Base-by-base conservation (phyloP, 1,140 invertebrate species). In the Euwallacea fornicatus region DNA sequence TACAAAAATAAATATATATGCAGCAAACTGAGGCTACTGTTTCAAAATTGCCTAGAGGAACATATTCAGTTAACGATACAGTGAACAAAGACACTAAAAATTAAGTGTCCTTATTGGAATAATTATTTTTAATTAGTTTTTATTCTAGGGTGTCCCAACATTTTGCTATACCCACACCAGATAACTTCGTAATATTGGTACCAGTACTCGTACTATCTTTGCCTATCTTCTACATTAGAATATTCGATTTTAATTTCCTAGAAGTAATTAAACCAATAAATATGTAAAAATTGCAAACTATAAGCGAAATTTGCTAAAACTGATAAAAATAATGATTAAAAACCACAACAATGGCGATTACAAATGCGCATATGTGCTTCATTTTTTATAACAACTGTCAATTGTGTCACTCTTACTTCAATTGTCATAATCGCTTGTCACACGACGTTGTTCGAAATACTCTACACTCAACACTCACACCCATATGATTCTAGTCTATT, bases 41-140 rank as follows among this genome's bases (percentile, higher is more conserved):
- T 66, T 64, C 44, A 67, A 66, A 65, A 61, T 70, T 73, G 65
- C 56, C 64, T 70, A 73, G 44, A 73, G 69, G 44, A 74, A 71
- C 65, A 68, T 70, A 72, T 72, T 72, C 67, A 71, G 54, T 68
- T 59, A 54, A 42, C 55, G 55, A 15, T 21, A 44, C 41, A 66
- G 16, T 66, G 55, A 68, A 55, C 68, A 71, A 70, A 74, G 63
- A 74, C 60, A 70, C 55, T 70, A 70, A 64, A 64, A 70, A 7
- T 56, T 56, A 68, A 74, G 66, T 74, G 61, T 72, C 69, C 69
- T 65, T 71, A 54, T 74, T 74, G 69, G 66, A 65, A 61, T 74
- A 74, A 74, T 74, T 74, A 70, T 74, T 74, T 72, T 74, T 69
- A 74, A 74, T 74, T 74, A 72, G 61, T 69, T 64, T 69, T 69